Evolutionary conservation across 2,797 vertebrate genomes (phyloP).

Genomic region (Lithobates pipiens): DNA sequence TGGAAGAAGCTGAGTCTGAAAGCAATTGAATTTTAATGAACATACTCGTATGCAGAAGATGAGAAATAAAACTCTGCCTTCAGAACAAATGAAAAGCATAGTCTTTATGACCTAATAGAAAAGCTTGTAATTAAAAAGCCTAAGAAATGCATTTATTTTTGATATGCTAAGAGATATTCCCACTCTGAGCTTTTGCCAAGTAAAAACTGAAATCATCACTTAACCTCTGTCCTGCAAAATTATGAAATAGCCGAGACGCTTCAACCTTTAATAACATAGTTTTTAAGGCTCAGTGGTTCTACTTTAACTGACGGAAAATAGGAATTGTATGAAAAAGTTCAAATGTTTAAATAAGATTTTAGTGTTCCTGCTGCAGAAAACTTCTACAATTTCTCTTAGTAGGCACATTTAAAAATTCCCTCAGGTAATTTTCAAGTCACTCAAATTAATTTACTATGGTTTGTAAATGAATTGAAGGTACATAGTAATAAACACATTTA

Average conservation of each 20-base stretch:
- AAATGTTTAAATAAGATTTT: conserved; percentile 10
- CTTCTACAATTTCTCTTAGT: background rate
- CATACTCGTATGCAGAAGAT: background rate
- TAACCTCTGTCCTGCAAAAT: conserved; percentile 13
- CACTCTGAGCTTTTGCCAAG: background rate
- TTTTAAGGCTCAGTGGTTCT: conserved; percentile 32
- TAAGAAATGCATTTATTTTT: background rate
- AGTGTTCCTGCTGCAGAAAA: background rate
- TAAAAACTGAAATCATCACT: background rate
- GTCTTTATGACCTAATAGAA: background rate
- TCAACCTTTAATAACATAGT: conserved; percentile 21
- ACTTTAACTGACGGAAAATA: conserved; percentile 34
- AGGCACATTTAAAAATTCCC: background rate
- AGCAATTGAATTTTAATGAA: background rate
- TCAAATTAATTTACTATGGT: no score
- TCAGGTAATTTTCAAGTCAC: no score
- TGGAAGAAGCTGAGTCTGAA: background rate
- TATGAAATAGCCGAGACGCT: conserved; percentile 9
- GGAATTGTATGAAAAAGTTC: conserved; percentile 16
- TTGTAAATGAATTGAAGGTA: no score
- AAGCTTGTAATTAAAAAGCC: background rate
- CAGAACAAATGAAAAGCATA: background rate
- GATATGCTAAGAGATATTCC: conserved; percentile 5
- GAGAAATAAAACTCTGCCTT: background rate
- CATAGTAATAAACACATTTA: no score